A percentile compares a stretch with the other conserved stretches of the same genome.
phyloP scores from a whole-genome alignment of 2,113 vertebrate species.

The Lonchura striata region DNA sequence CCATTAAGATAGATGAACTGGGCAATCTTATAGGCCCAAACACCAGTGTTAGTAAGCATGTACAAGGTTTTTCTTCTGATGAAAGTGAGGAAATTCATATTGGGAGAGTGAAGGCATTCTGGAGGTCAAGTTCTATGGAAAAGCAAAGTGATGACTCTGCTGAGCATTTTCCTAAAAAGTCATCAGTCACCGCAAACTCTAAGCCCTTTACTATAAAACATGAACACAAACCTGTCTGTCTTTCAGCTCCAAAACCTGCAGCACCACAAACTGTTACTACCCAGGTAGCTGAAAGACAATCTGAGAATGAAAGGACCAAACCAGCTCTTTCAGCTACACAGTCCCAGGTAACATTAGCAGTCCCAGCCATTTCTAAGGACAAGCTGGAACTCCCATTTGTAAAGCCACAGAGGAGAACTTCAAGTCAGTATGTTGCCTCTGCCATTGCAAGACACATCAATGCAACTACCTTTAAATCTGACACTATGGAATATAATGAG shows the following conservation, averaged over 20 bases:
- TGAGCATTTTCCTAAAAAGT: constrained; percentile 47
- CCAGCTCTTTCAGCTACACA: not conserved
- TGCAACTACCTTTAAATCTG: not conserved
- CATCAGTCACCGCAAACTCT: not conserved
- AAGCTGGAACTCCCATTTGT: constrained; percentile 78
- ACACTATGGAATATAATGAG: not conserved
- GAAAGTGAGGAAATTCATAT: constrained; percentile 68
- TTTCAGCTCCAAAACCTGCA: not conserved
- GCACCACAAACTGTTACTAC: not conserved
- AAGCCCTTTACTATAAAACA: constrained; percentile 31
- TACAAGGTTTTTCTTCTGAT: not conserved
- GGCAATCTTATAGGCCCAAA: constrained; percentile 85
- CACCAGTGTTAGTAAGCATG: not conserved
- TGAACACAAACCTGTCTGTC: not conserved
- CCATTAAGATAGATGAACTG: constrained; percentile 92
- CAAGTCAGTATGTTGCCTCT: constrained; percentile 92
- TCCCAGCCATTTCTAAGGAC: not conserved
- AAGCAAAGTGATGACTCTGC: constrained; percentile 43
- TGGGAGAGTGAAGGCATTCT: constrained; percentile 84
- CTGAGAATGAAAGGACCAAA: not conserved
- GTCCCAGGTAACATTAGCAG: constrained; percentile 7
- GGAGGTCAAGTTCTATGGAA: constrained; percentile 75
- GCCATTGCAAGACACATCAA: constrained; percentile 81
- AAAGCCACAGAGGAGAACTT: constrained; percentile 85
- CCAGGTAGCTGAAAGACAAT: not conserved